Evolutionary conservation across 2,888 invertebrate species (phyloP).

Genomic region (Heliconius erato): DNA sequence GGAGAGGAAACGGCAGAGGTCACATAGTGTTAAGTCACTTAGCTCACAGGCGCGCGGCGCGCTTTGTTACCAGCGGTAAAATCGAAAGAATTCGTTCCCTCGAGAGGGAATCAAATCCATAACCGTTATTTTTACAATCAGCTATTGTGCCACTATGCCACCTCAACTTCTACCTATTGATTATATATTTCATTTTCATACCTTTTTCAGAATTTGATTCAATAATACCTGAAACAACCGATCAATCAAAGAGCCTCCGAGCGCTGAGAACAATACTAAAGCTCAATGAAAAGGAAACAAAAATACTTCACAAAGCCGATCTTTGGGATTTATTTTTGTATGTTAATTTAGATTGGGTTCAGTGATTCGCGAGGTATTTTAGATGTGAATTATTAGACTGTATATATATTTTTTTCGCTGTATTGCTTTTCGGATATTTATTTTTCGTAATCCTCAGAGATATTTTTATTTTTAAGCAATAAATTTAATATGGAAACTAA

Average conservation of each 20-base stretch:
- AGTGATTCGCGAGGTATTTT: background rate
- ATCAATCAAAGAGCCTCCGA: conserved; percentile 37
- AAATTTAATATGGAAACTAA: no score
- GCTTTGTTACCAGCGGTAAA: no score
- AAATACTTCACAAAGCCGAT: conserved; percentile 30
- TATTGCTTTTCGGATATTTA: background rate
- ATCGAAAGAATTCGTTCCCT: background rate
- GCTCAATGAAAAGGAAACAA: conserved; percentile 41
- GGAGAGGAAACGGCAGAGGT: no score
- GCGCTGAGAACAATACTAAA: conserved; percentile 37
- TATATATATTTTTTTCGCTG: background rate
- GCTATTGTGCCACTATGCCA: background rate
- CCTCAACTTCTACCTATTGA: background rate
- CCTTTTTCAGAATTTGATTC: background rate
- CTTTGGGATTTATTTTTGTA: conserved; percentile 23
- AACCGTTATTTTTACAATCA: background rate
- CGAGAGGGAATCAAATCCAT: background rate
- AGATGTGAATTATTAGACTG: conserved; percentile 1
- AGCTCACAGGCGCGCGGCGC: no score
- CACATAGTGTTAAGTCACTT: no score
- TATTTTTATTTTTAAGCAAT: background rate
- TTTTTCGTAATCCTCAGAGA: background rate
- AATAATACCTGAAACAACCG: conserved; percentile 29
- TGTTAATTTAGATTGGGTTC: conserved; percentile 13
- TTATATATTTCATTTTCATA: background rate